Conservation (phyloP, 2,888 invertebrate genomes). For the Eristalis tenax region DNA sequence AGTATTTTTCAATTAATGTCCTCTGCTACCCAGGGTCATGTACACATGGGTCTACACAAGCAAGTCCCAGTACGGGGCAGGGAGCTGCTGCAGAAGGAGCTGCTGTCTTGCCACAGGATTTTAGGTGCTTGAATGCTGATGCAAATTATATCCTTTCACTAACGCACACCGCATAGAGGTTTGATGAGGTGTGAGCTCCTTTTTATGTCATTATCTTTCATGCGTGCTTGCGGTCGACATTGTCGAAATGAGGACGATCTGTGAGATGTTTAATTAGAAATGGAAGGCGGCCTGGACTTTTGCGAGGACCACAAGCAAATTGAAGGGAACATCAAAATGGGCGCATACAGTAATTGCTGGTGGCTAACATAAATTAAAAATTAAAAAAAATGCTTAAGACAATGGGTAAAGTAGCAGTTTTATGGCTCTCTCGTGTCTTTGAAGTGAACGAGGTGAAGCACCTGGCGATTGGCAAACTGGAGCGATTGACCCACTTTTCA, state of each 20-base stretch:
- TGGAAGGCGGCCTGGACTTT: not conserved
- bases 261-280: slow-evolving; percentile 23
- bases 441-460: no score
- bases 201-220: slow-evolving; percentile 50
- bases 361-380: not conserved
- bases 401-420: no score
- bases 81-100: not conserved
- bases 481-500: no score
- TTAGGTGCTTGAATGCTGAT: slow-evolving; percentile 46
- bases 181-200: slow-evolving; percentile 11
- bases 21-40: slow-evolving; percentile 36
- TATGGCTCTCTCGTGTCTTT: no score
- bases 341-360: not conserved
- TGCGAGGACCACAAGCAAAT: not conserved
- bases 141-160: slow-evolving; percentile 59
- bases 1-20: slow-evolving; percentile 67
- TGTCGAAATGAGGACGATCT: not conserved
- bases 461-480: no score
- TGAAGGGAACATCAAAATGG: not conserved
- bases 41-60: not conserved
- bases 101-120: slow-evolving; percentile 40
- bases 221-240: not conserved
- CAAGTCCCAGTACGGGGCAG: not conserved
- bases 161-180: slow-evolving; percentile 34
- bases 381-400: not conserved